These are phyloP conservation scores for Ecdyonurus torrentis DNA, from an alignment of 2,888 invertebrate species.

Conservation along the genomic window DNA sequence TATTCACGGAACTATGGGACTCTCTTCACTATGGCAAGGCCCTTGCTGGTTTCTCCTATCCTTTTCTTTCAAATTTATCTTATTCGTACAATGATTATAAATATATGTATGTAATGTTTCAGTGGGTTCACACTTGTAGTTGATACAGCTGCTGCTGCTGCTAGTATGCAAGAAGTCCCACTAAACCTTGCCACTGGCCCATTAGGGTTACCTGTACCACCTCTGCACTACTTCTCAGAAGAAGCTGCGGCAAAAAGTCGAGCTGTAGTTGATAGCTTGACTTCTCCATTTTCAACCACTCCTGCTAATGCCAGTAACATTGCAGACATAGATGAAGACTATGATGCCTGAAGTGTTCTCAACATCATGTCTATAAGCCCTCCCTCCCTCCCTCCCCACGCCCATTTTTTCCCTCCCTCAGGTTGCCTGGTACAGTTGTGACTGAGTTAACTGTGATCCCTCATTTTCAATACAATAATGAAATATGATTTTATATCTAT, in stretches of 20 bases:
- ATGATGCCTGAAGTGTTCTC: slow-evolving; percentile 24
- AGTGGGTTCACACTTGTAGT: neutral
- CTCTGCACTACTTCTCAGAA: neutral
- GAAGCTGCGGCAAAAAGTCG: neutral
- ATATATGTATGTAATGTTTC: neutral
- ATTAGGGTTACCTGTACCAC: slow-evolving; percentile 24
- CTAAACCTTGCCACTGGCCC: slow-evolving; percentile 20
- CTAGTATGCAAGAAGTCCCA: slow-evolving; percentile 15
- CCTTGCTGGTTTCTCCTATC: too few relatives aligned
- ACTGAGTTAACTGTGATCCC: neutral
- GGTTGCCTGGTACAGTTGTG: neutral
- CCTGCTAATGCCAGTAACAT: slow-evolving; percentile 6
- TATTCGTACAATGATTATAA: too few relatives aligned
- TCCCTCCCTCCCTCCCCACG: too few relatives aligned
- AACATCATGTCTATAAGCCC: neutral
- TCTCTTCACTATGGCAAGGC: too few relatives aligned
- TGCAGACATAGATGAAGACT: slow-evolving; percentile 27
- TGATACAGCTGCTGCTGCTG: too few relatives aligned
- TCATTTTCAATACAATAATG: neutral
- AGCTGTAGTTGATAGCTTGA: neutral
- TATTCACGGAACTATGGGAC: too few relatives aligned
- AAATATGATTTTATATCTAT: too few relatives aligned
- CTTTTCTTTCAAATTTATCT: too few relatives aligned
- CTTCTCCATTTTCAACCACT: neutral
- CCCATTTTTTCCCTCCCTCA: too few relatives aligned